Conservation (phyloP, 2,888 invertebrate species). For the Microctonus brassicae region DNA sequence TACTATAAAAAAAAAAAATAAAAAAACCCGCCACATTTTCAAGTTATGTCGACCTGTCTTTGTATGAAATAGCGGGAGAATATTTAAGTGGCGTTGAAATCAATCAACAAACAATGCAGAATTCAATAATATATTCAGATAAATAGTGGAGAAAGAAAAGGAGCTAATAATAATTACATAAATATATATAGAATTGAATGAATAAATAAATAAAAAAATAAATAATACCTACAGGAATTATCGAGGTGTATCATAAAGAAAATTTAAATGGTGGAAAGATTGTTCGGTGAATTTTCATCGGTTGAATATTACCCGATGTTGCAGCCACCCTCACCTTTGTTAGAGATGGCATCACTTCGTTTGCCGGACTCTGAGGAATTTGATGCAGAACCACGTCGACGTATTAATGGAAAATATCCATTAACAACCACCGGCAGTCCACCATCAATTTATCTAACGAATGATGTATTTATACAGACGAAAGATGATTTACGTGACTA, state of each 20-base stretch:
- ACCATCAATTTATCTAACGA: conserved; percentile 24
- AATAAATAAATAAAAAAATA: background rate
- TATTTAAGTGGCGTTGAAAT: background rate
- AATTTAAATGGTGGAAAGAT: conserved; percentile 54
- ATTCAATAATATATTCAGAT: background rate
- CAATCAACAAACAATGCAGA: background rate
- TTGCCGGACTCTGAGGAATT: conserved; percentile 70
- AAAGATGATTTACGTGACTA: conserved; percentile 58
- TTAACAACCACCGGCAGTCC: conserved; percentile 40
- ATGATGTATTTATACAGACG: conserved; percentile 48
- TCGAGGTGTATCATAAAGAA: too few relatives aligned
- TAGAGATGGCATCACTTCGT: conserved; percentile 70
- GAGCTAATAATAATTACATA: background rate
- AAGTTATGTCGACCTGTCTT: too few relatives aligned
- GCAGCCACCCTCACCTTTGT: conserved; percentile 63
- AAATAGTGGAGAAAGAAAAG: background rate
- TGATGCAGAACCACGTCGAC: conserved; percentile 65
- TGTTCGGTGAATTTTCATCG: conserved; percentile 55
- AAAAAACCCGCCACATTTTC: too few relatives aligned
- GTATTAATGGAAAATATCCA: conserved; percentile 52
- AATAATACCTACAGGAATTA: too few relatives aligned
- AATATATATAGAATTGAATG: background rate
- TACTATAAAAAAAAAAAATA: too few relatives aligned
- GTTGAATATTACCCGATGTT: conserved; percentile 62
- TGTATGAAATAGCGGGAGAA: conserved; percentile 33